Percentiles rank a stretch among this genome's conserved stretches.
Evolutionary conservation across 2,797 vertebrate genomes (phyloP).

Genomic region (Eulemur mongoz): DNA sequence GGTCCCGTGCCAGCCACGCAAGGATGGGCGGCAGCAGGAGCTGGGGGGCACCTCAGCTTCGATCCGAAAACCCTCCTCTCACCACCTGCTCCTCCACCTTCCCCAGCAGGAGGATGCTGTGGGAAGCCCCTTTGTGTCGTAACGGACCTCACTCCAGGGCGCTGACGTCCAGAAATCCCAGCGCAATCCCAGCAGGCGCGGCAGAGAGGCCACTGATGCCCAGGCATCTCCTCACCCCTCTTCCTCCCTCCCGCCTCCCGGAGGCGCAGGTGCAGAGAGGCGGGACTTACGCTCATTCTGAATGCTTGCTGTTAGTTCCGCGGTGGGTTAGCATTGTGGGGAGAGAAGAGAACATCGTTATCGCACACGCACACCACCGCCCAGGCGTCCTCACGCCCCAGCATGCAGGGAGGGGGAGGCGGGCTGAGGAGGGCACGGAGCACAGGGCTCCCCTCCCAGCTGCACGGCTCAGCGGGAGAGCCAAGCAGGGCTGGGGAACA

Average conservation of each 20-base stretch:
- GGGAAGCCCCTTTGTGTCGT: fast-evolving
- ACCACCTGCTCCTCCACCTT: background rate
- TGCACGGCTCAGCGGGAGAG: background rate
- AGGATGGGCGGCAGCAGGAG: background rate
- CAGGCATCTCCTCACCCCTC: background rate
- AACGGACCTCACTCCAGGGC: background rate
- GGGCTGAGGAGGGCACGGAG: background rate
- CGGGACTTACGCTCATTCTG: conserved; percentile 95
- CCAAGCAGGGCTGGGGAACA: background rate
- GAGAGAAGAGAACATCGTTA: conserved; percentile 79
- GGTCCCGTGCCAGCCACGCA: background rate
- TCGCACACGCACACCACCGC: fast-evolving
- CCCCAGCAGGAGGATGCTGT: background rate
- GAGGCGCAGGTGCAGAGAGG: background rate
- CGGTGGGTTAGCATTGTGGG: conserved; percentile 76
- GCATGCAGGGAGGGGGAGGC: background rate
- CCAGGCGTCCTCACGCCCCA: background rate
- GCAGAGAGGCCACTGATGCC: background rate
- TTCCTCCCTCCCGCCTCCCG: conserved; percentile 37
- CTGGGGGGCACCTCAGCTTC: background rate
- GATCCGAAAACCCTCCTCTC: background rate
- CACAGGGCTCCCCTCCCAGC: background rate
- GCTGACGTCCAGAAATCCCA: background rate
- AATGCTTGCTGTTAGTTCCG: conserved; percentile 97
- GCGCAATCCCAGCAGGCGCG: background rate